A percentile compares a stretch with the other conserved stretches of the same genome.
Conservation (phyloP, 2,797 vertebrate genomes). For the Mormyrops attenuatus region DNA sequence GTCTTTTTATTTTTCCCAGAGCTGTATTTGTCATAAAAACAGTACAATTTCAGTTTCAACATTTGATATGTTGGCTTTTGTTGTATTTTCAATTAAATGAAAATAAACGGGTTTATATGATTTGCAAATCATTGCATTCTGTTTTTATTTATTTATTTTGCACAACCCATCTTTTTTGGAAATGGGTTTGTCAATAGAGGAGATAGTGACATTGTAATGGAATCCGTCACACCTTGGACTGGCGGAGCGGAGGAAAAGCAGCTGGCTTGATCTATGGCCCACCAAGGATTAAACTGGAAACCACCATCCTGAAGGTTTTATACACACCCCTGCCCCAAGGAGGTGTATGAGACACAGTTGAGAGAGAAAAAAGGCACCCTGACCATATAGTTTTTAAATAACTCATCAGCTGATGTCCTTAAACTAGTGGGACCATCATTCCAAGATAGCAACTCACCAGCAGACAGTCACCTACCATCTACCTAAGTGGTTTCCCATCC, state of each 20-base stretch:
- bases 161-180: neutral
- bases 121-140: neutral
- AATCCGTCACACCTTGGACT: neutral
- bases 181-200: neutral
- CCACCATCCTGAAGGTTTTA: neutral
- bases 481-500: neutral
- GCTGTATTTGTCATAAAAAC: neutral
- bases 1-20: neutral
- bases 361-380: neutral
- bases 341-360: neutral
- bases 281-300: neutral
- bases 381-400: neutral
- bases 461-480: neutral
- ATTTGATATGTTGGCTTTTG: neutral
- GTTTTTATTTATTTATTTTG: conserved; percentile 3
- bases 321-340: neutral
- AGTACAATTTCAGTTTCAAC: neutral
- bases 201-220: neutral
- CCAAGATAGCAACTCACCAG: neutral
- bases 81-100: neutral
- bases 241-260: neutral
- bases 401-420: neutral
- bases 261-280: neutral
- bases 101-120: neutral
- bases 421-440: neutral